Percentiles rank a stretch among this genome's conserved stretches.
These are phyloP conservation scores for Emys orbicularis DNA, from an alignment of 2,797 vertebrate species.

Conservation along the genomic window DNA sequence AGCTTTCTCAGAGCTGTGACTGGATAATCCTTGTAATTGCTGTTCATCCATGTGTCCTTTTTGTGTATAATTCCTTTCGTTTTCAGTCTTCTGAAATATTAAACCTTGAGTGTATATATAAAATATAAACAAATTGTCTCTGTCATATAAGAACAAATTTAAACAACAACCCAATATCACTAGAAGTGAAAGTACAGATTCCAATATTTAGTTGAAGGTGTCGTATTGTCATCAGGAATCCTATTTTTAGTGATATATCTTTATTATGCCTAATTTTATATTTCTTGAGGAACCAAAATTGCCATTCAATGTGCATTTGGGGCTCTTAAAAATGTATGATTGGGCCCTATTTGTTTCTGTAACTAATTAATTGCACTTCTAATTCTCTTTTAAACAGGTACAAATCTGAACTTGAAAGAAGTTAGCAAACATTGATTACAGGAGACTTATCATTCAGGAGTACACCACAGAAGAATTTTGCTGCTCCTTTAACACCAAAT, in stretches of 20 bases:
- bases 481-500: constrained; percentile 78
- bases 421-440: constrained; percentile 73
- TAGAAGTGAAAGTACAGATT: accelerated
- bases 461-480: constrained; percentile 87
- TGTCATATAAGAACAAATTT: not conserved
- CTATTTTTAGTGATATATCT: not conserved
- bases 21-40: not conserved
- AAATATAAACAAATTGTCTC: not conserved
- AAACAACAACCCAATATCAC: not conserved
- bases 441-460: constrained; percentile 81
- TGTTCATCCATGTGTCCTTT: not conserved
- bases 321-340: not conserved
- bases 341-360: not conserved
- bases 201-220: not conserved
- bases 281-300: not conserved
- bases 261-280: not conserved
- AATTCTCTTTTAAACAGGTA: constrained; percentile 79
- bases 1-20: not conserved
- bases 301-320: not conserved
- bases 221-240: not conserved
- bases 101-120: not conserved
- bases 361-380: constrained; percentile 10
- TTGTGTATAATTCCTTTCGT: not conserved
- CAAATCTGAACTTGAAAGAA: constrained; percentile 91
- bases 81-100: not conserved